phyloP scores from a whole-genome alignment of 2,888 invertebrate species.

The Drosophila robusta region DNA sequence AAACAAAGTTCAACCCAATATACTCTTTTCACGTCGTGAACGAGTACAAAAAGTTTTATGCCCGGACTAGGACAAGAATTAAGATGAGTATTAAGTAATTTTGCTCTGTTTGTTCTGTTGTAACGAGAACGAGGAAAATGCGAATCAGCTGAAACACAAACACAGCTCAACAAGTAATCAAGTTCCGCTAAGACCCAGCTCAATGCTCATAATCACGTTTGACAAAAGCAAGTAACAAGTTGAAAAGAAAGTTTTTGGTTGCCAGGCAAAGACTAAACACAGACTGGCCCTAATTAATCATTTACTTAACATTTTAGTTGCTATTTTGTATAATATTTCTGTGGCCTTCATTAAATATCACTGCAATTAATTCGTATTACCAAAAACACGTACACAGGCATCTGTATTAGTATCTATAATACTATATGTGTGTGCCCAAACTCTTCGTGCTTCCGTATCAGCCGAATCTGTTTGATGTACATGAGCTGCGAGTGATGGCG shows the following conservation, averaged over 20 bases:
- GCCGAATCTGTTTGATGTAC: no score
- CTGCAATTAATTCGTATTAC: no score
- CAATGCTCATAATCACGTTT: slow-evolving; percentile 33
- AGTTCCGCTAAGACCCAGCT: slow-evolving; percentile 5
- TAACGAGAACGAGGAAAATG: no score
- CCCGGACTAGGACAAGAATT: slow-evolving; percentile 18
- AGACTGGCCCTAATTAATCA: slow-evolving; percentile 4
- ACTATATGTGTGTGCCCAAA: no score
- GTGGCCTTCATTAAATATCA: neutral
- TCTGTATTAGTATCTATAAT: no score
- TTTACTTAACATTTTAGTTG: slow-evolving; percentile 9
- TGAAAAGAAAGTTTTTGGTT: slow-evolving; percentile 6
- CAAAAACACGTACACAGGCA: no score
- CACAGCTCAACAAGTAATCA: slow-evolving; percentile 18
- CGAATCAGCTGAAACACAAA: neutral
- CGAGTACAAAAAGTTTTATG: no score
- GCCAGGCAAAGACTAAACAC: no score
- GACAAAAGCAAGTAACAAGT: slow-evolving; percentile 18
- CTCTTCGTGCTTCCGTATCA: no score
- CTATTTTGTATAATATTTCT: neutral
- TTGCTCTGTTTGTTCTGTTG: slow-evolving; percentile 8
- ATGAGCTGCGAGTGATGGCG: no score
- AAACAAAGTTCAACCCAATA: no score
- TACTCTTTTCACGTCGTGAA: neutral
- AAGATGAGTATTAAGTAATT: slow-evolving; percentile 9